A percentile compares a stretch with the other conserved stretches of the same genome.
These are phyloP conservation scores for Drosophila nasuta DNA, from an alignment of 1,140 invertebrate genomes.

Conservation along the genomic window DNA sequence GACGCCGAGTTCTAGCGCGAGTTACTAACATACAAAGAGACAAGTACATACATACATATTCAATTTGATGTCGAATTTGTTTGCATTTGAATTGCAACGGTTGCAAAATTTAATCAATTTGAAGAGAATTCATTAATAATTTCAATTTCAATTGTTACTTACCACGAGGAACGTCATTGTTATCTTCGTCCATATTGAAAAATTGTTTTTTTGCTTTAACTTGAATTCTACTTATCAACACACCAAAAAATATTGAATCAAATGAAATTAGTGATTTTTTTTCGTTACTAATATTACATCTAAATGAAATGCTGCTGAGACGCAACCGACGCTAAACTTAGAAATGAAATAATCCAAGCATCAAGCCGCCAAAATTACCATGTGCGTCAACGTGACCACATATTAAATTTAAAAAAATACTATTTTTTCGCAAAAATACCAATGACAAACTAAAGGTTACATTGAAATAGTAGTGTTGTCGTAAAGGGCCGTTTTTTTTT, in stretches of 20 bases:
- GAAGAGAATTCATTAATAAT: background rate
- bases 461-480: background rate
- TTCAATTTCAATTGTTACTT: conserved; percentile 20
- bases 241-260: background rate
- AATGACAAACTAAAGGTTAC: background rate
- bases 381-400: conserved; percentile 21
- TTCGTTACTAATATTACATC: background rate
- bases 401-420: background rate
- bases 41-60: background rate
- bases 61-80: background rate
- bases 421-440: background rate
- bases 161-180: conserved; percentile 36
- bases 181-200: conserved; percentile 36
- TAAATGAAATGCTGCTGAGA: background rate
- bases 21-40: conserved; percentile 52
- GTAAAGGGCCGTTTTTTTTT: too few relatives aligned
- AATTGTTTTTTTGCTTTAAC: background rate
- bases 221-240: background rate
- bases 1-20: conserved; percentile 64
- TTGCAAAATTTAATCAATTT: background rate
- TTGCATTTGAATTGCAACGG: conserved; percentile 43
- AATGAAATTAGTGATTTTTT: background rate
- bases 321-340: conserved; percentile 28
- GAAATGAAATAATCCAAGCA: conserved; percentile 48
- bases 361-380: conserved; percentile 40